Percentiles rank a stretch among this genome's conserved stretches.
These are phyloP conservation scores for Alsophila aescularia DNA, from an alignment of 2,888 invertebrate species.

Conservation along the genomic window DNA sequence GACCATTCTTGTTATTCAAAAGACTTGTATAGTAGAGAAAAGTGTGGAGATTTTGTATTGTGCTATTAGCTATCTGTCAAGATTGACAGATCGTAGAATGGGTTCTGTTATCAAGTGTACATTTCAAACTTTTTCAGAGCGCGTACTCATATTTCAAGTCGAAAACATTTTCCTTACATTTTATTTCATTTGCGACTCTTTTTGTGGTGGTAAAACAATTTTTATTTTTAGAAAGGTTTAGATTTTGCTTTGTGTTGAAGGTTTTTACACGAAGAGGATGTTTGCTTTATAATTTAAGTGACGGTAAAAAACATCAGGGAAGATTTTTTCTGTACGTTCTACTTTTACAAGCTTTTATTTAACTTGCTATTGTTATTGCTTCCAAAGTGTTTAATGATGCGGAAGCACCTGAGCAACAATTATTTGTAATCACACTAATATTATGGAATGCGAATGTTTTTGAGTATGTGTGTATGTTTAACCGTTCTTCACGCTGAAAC, in stretches of 20 bases:
- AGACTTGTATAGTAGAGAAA: conserved; percentile 32
- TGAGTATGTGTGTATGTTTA: no score
- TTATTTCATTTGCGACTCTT: conserved; percentile 46
- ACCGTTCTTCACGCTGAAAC: no score
- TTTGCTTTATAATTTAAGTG: conserved; percentile 12
- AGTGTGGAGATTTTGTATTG: conserved; percentile 29
- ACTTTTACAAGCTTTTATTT: neutral
- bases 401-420: no score
- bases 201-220: conserved; percentile 33
- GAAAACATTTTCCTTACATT: conserved; percentile 44
- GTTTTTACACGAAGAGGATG: conserved; percentile 11
- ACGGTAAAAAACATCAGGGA: neutral
- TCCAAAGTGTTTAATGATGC: no score
- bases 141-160: conserved; percentile 54
- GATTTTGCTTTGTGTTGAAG: conserved; percentile 20
- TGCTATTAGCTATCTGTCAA: conserved; percentile 36
- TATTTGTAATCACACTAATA: no score
- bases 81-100: conserved; percentile 43
- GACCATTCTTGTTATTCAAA: conserved; percentile 40
- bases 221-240: conserved; percentile 21
- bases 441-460: no score
- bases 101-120: conserved; percentile 45
- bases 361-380: no score
- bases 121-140: conserved; percentile 47
- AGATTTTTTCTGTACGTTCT: neutral